These are phyloP conservation scores for Probosciger aterrimus DNA, from an alignment of 2,113 vertebrate genomes.

Conservation along the genomic window DNA sequence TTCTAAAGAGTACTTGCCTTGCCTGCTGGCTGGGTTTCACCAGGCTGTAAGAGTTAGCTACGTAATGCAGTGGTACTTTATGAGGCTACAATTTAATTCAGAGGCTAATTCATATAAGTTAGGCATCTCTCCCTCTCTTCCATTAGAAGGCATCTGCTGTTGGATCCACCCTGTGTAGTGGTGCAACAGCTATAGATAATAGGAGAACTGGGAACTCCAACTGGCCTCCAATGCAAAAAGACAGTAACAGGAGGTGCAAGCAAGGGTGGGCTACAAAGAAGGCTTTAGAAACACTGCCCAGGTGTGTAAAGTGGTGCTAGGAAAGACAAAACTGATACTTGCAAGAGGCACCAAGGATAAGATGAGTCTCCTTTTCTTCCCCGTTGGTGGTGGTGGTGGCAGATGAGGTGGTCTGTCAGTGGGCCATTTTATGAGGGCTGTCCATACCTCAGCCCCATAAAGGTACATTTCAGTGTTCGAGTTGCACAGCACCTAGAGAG, in stretches of 20 bases:
- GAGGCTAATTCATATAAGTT: slow-evolving; percentile 13
- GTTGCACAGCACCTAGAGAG: neutral
- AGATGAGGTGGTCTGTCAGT: neutral
- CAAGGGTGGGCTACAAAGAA: neutral
- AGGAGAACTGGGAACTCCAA: neutral
- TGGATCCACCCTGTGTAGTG: neutral
- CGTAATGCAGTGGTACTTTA: neutral
- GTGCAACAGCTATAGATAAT: neutral
- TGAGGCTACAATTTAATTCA: slow-evolving; percentile 2
- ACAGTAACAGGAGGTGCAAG: neutral
- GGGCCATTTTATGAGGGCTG: neutral
- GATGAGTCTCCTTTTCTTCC: neutral
- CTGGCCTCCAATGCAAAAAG: neutral
- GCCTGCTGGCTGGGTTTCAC: neutral
- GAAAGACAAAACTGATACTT: neutral
- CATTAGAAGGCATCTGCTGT: neutral
- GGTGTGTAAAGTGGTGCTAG: neutral
- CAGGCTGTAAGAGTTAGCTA: neutral
- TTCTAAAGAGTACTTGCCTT: neutral
- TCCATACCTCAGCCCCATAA: neutral
- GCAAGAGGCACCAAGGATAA: accelerated
- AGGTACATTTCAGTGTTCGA: neutral
- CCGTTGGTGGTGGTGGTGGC: neutral
- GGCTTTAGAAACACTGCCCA: neutral
- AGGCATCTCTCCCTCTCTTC: neutral